Percentiles rank a stretch among this genome's conserved stretches.
phyloP scores from a whole-genome alignment of 2,888 invertebrate genomes.

The Drosophila kambysellisi region DNA sequence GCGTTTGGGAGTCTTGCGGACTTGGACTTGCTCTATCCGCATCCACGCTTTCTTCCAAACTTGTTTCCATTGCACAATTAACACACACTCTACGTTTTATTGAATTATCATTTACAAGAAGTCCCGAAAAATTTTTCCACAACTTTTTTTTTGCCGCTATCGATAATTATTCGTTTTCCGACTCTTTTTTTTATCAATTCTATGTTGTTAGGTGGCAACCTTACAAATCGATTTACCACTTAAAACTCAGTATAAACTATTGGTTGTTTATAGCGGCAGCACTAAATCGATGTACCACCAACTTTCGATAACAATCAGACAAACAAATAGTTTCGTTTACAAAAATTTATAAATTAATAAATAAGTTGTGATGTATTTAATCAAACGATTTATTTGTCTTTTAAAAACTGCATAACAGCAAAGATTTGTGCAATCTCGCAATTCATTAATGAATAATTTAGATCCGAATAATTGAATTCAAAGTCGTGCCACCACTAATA shows the following conservation, averaged over 20 bases:
- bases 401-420: background rate
- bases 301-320: background rate
- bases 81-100: slow-evolving; percentile 13
- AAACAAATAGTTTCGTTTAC: background rate
- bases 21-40: slow-evolving; percentile 51
- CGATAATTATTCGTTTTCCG: slow-evolving; percentile 46
- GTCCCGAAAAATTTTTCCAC: slow-evolving; percentile 48
- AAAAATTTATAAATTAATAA: background rate
- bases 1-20: slow-evolving; percentile 29
- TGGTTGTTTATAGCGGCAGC: background rate
- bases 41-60: slow-evolving; percentile 68
- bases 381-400: background rate
- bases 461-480: background rate
- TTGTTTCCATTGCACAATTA: slow-evolving; percentile 63
- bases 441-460: background rate
- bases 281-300: background rate
- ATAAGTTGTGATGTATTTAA: background rate
- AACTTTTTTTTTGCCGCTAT: slow-evolving; percentile 68
- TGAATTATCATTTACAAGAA: slow-evolving; percentile 49
- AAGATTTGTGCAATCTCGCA: background rate
- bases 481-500: background rate
- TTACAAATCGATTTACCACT: background rate
- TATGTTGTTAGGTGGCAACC: background rate
- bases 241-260: background rate
- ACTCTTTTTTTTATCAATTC: slow-evolving; percentile 33